Evolutionary conservation across 2,888 invertebrate genomes (phyloP), one percentile per base, ranked within the genome.

Genomic region (Phyllotreta striolata): DNA sequence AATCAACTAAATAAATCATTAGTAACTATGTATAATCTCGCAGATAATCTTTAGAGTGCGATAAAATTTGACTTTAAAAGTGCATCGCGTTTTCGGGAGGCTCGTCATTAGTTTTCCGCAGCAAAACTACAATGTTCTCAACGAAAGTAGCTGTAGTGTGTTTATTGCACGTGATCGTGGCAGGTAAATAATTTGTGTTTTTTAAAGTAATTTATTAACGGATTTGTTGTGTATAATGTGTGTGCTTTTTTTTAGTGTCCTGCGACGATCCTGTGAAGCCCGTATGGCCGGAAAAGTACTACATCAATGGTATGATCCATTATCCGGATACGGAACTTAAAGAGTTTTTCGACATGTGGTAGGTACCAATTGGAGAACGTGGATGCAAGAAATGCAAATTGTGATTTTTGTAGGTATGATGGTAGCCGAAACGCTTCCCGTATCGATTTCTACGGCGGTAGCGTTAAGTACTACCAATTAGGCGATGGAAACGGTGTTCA

Each of bases 401-500:
- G 24, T 24, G 24, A 24, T 3, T 7, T 24, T 64, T 67, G 38
- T 12, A 87, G 87, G 87, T 95, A 86, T 73, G 95, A 97, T 83
- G 86, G 83, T 24, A 83, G 84, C 5, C 86, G 87, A 57, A 88
- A 88, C 60, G 89, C 88, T 63, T 95, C 95, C 44, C 88, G 97
- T 52, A 93, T 98, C 66, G 97, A 97, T 81, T 98, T 96, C 78
- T 98, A 98, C 82, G 95, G 93, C 67, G 92, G 91, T 79, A 93
- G 95, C 91, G 95, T 95, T n/a, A 91, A 92, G 80, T 96, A 96
- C 0, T 93, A 92, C 75, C 96, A 96, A 82, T 79, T 95, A 24
- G 83, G 87, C 0, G 84, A 82, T 0, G 89, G 83, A 0, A 90
- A 83, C 75, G 95, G 95, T 0, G 85, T 88, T 0, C 89, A 89